These are phyloP conservation scores for Aphodius granarius DNA, from an alignment of 2,888 invertebrate genomes.

Conservation along the genomic window DNA sequence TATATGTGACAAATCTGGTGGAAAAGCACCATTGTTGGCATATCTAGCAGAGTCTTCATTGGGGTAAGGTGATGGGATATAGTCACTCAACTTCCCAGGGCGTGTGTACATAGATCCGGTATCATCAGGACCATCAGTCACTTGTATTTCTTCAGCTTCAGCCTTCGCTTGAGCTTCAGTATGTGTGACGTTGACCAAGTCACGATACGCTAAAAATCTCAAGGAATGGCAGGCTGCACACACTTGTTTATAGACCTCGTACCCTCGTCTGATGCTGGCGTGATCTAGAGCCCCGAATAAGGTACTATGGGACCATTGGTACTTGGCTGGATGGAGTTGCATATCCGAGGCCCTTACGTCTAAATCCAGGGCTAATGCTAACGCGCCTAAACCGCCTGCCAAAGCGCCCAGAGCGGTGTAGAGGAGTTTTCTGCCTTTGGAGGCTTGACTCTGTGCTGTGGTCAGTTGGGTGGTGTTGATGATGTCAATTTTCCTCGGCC, in stretches of 20 bases:
- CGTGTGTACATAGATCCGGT: constrained; percentile 1
- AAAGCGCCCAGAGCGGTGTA: constrained; percentile 6
- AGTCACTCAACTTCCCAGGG: constrained; percentile 1
- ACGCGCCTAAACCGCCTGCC: neutral
- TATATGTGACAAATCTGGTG: neutral
- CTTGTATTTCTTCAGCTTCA: neutral
- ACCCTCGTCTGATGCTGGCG: constrained; percentile 4
- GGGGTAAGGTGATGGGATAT: neutral
- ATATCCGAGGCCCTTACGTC: neutral
- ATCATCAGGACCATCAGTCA: neutral
- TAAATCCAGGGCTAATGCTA: neutral
- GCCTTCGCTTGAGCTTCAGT: neutral
- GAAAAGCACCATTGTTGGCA: neutral
- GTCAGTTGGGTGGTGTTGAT: neutral
- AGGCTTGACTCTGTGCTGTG: neutral
- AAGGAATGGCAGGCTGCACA: neutral
- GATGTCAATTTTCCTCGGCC: neutral
- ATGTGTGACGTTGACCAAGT: constrained; percentile 2
- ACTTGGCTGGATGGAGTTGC: constrained; percentile 5
- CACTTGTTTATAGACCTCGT: constrained; percentile 6
- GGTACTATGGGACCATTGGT: neutral
- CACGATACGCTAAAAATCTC: neutral
- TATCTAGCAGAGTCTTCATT: neutral
- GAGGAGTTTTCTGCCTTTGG: neutral
- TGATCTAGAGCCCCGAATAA: neutral